phyloP scores from a whole-genome alignment of 2,888 invertebrate genomes.

The Mythimna impura region DNA sequence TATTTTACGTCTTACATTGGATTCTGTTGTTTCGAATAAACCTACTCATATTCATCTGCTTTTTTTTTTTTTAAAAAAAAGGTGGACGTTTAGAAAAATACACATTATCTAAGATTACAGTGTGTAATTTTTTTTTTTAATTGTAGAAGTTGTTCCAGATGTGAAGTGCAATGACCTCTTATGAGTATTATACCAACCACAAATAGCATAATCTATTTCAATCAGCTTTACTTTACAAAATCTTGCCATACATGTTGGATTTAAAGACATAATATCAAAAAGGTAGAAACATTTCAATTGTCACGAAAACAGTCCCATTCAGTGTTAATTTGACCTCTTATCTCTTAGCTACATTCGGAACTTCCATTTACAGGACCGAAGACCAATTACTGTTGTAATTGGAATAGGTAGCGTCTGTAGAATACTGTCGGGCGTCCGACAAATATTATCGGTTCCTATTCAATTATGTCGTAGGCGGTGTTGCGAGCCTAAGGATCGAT shows the following conservation, averaged over 20 bases:
- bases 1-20: too few relatives aligned
- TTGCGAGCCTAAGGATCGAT: conserved; percentile 12
- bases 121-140: too few relatives aligned
- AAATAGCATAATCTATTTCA: neutral
- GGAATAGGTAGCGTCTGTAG: conserved; percentile 52
- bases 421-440: conserved; percentile 34
- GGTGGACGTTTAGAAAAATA: too few relatives aligned
- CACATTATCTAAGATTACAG: too few relatives aligned
- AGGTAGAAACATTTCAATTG: conserved; percentile 15
- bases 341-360: conserved; percentile 55
- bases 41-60: too few relatives aligned
- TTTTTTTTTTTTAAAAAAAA: too few relatives aligned
- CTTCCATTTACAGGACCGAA: conserved; percentile 47
- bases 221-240: neutral
- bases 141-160: too few relatives aligned
- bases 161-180: too few relatives aligned
- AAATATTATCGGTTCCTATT: conserved; percentile 59
- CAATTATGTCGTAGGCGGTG: conserved; percentile 27
- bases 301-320: conserved; percentile 33
- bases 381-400: conserved; percentile 62
- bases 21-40: too few relatives aligned
- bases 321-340: conserved; percentile 52
- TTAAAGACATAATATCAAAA: neutral
- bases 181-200: neutral
- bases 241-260: too few relatives aligned